Base-by-base conservation (phyloP, 2,888 invertebrate genomes). In the Penaeus monodon region DNA sequence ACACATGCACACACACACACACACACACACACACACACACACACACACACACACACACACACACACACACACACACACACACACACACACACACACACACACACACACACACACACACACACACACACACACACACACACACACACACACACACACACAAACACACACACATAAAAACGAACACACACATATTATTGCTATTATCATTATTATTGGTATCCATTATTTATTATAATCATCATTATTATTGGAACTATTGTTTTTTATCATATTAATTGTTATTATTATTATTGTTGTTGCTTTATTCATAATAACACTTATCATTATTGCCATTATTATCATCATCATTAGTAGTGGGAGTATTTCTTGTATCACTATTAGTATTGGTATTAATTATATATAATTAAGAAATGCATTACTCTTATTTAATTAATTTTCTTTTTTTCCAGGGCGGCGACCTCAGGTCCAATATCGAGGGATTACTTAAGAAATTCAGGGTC, bases 401-500 rank as follows among this genome's bases (percentile, higher is more conserved):
- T 17, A 44, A 33, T 33, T 33, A 33, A 33, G 33, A 33, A 33
- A 33, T 33, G 3, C 3, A 33, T 33, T 33, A 33, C 3, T 33
- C 33, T 33, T 1, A 33, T 33, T 33, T 33, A 1, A 33, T 33
- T 33, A 33, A n/a, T n/a, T 81, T 8, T 27, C 29, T 81, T 65
- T 29, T 22, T 84, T 57, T 12, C 24, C 86, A 89, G 89, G 89
- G 89, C 84, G 84, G 81, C 65, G 81, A 89, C 66, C 81, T 89
- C 38, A 84, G 83, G 49, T 85, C 85, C 80, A 83, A 88, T 57
- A 82, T 88, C 33, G 83, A 85, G 65, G 85, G 86, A 12, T 65
- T 89, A 38, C 85, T 89, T 8, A 89, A 89, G 88, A 89, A 89
- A 84, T 89, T 89, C 78, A 76, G 85, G 74, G 84, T 89, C 44